A percentile compares a stretch with the other conserved stretches of the same genome.
These are phyloP conservation scores for Bellardia pandia DNA, from an alignment of 2,888 invertebrate species.

Conservation along the genomic window DNA sequence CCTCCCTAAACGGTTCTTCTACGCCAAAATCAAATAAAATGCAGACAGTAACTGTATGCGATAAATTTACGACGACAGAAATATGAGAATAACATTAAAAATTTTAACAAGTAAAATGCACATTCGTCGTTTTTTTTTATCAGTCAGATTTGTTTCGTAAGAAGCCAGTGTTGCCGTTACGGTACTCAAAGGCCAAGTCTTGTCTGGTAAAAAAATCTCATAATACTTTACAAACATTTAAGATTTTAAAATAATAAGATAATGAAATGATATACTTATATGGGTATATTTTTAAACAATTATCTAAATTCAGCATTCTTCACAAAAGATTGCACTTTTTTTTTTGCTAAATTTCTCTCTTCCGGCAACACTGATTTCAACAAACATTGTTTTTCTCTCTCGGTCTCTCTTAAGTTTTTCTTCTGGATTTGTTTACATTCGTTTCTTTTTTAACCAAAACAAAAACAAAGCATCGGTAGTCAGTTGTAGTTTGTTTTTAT, in stretches of 20 bases:
- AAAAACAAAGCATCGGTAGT: not conserved
- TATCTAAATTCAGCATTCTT: too few relatives aligned
- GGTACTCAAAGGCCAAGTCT: too few relatives aligned
- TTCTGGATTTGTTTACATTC: conserved; percentile 30
- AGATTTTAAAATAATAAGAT: too few relatives aligned
- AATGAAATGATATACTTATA: too few relatives aligned
- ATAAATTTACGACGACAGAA: conserved; percentile 1
- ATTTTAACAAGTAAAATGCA: not conserved
- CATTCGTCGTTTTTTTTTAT: not conserved
- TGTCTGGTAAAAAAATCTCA: too few relatives aligned
- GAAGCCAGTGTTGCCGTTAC: not conserved
- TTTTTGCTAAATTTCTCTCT: not conserved
- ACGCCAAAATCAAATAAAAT: not conserved
- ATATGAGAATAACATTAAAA: conserved; percentile 8
- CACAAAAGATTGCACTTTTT: not conserved
- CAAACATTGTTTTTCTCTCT: not conserved
- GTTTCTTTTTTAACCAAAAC: not conserved
- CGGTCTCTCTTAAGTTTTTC: not conserved
- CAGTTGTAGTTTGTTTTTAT: not conserved
- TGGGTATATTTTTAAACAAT: too few relatives aligned
- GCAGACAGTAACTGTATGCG: not conserved
- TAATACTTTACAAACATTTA: too few relatives aligned
- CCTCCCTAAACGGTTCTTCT: too few relatives aligned
- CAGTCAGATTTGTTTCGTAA: not conserved
- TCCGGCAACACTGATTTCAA: not conserved